phyloP scores from a whole-genome alignment of 2,113 vertebrate genomes.

The Myiagra hebetior region DNA sequence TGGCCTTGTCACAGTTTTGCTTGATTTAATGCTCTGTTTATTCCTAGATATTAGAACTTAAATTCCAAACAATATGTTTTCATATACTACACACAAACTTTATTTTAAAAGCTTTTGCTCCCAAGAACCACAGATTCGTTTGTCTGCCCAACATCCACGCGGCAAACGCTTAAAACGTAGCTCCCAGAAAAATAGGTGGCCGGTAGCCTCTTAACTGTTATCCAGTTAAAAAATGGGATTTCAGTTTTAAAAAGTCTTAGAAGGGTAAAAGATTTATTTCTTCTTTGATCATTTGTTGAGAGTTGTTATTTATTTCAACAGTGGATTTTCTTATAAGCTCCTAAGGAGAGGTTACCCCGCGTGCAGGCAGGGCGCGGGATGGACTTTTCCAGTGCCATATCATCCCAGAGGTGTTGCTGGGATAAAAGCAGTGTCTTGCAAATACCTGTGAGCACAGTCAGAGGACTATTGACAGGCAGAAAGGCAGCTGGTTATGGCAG shows the following conservation, averaged over 20 bases:
- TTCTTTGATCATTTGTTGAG: conserved; percentile 80
- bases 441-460: conserved; percentile 57
- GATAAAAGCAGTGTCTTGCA: conserved; percentile 49
- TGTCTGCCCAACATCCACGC: conserved; percentile 30
- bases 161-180: conserved; percentile 51
- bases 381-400: conserved; percentile 54
- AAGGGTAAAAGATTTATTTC: conserved; percentile 77
- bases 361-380: conserved; percentile 1
- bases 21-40: conserved; percentile 99
- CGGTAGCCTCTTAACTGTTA: conserved; percentile 67
- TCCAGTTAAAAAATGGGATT: conserved; percentile 76
- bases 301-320: conserved; percentile 75
- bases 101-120: conserved; percentile 73
- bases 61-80: conserved; percentile 81
- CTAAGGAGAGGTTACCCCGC: conserved; percentile 56
- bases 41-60: conserved; percentile 90
- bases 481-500: conserved; percentile 4
- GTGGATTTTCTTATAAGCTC: conserved; percentile 70
- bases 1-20: conserved; percentile 91
- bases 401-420: conserved; percentile 19
- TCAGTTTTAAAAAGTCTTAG: conserved; percentile 71
- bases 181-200: conserved; percentile 68
- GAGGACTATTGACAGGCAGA: background rate
- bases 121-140: conserved; percentile 38
- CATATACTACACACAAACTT: conserved; percentile 72